Percentiles rank a stretch among this genome's conserved stretches.
Conservation (phyloP, 2,113 vertebrate genomes). For the Antechinus stuartii region DNA sequence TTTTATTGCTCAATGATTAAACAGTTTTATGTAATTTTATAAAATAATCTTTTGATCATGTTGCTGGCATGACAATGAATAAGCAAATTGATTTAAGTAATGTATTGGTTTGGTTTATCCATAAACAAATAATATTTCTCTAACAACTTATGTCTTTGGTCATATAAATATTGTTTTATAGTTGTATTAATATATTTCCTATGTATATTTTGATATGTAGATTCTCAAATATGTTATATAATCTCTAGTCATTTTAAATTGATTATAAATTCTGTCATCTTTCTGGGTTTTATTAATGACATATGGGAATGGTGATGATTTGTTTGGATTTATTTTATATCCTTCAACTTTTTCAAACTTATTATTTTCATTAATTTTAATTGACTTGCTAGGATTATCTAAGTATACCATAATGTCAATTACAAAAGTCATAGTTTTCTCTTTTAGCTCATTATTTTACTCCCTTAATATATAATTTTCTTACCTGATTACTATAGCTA, state of each 20-base stretch:
- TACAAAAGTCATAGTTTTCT: neutral
- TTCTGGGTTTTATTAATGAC: neutral
- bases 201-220: neutral
- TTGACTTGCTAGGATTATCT: neutral
- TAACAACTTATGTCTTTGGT: neutral
- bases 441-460: neutral
- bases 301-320: neutral
- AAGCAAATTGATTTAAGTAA: neutral
- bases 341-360: neutral
- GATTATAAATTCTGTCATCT: neutral
- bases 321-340: neutral
- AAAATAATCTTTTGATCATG: neutral
- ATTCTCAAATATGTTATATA: neutral
- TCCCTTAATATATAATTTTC: neutral
- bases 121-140: neutral
- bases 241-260: neutral
- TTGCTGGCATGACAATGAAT: neutral
- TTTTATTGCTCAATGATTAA: no score
- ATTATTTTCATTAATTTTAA: no score
- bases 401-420: neutral
- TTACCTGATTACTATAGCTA: neutral
- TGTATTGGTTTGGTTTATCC: neutral
- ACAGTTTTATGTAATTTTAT: neutral
- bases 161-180: neutral
- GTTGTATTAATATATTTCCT: neutral